Conservation (phyloP, 2,797 vertebrate genomes). For the Sylvilagus floridanus region DNA sequence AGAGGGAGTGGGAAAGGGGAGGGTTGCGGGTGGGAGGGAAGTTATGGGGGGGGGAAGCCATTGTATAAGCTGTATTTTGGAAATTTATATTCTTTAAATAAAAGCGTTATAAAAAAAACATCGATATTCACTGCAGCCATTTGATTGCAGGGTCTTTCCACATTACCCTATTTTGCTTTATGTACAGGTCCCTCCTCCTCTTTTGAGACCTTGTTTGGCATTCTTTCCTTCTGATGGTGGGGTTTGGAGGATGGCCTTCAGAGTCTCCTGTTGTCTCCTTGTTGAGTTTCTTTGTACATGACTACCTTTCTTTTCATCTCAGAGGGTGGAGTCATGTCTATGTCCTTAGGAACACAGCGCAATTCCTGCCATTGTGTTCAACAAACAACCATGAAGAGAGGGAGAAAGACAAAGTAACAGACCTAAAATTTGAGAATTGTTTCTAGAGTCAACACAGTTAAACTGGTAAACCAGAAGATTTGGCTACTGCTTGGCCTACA, state of each 20-base stretch:
- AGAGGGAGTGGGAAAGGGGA: too few relatives aligned
- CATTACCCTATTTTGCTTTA: not conserved
- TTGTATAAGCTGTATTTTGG: too few relatives aligned
- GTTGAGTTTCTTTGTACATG: not conserved
- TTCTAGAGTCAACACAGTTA: not conserved
- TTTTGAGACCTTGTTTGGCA: not conserved
- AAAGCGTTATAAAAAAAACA: too few relatives aligned
- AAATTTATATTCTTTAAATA: too few relatives aligned
- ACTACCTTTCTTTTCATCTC: not conserved
- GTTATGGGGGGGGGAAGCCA: too few relatives aligned
- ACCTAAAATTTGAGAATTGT: not conserved
- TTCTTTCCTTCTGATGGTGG: too few relatives aligned
- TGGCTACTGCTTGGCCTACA: not conserved
- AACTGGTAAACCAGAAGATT: not conserved
- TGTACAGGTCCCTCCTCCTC: too few relatives aligned
- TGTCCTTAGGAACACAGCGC: not conserved
- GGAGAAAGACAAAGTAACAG: not conserved
- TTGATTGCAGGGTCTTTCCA: not conserved
- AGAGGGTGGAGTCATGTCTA: too few relatives aligned
- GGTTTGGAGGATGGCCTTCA: not conserved
- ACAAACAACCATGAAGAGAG: not conserved
- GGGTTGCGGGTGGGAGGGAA: too few relatives aligned
- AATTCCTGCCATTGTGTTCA: not conserved
- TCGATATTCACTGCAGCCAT: not conserved
- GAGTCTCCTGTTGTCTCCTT: not conserved